These are phyloP conservation scores for Pollenia angustigena DNA, from an alignment of 2,888 invertebrate species.

Conservation along the genomic window DNA sequence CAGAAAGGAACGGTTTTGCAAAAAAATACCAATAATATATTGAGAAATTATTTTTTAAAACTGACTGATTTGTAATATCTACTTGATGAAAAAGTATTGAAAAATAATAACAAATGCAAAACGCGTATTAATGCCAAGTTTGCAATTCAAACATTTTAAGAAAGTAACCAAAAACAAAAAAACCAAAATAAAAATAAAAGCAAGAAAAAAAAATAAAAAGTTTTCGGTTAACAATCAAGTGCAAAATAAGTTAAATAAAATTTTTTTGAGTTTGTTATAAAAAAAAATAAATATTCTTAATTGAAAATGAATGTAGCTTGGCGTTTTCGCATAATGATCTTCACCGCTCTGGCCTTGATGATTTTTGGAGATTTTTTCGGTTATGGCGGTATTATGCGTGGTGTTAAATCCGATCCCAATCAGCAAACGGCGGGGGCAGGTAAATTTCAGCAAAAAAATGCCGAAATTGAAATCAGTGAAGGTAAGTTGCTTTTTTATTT, in stretches of 20 bases:
- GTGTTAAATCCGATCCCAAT: conserved; percentile 82
- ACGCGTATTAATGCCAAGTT: conserved; percentile 58
- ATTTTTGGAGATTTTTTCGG: conserved; percentile 84
- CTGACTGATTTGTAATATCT: conserved; percentile 41
- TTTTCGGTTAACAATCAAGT: background rate
- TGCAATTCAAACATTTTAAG: conserved; percentile 35
- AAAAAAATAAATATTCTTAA: conserved; percentile 27
- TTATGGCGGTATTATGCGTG: conserved; percentile 82
- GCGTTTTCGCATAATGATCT: conserved; percentile 84
- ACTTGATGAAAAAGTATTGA: conserved; percentile 32
- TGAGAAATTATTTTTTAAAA: conserved; percentile 9
- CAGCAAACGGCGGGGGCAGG: conserved; percentile 78
- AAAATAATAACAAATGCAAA: conserved; percentile 42
- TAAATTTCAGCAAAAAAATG: conserved; percentile 82
- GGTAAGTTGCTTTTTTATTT: conserved; percentile 78
- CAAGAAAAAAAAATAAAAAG: background rate
- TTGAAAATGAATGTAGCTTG: conserved; percentile 82
- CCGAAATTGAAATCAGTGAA: conserved; percentile 83
- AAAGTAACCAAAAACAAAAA: conserved; percentile 54
- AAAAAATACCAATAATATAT: conserved; percentile 32
- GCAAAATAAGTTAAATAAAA: background rate
- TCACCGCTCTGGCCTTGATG: conserved; percentile 82
- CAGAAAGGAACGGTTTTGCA: conserved; percentile 41
- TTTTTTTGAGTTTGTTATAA: background rate
- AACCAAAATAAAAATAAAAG: conserved; percentile 27